A percentile compares a stretch with the other conserved stretches of the same genome.
phyloP scores from a whole-genome alignment of 2,797 vertebrate species.

The Gadopsis bispinosus region DNA sequence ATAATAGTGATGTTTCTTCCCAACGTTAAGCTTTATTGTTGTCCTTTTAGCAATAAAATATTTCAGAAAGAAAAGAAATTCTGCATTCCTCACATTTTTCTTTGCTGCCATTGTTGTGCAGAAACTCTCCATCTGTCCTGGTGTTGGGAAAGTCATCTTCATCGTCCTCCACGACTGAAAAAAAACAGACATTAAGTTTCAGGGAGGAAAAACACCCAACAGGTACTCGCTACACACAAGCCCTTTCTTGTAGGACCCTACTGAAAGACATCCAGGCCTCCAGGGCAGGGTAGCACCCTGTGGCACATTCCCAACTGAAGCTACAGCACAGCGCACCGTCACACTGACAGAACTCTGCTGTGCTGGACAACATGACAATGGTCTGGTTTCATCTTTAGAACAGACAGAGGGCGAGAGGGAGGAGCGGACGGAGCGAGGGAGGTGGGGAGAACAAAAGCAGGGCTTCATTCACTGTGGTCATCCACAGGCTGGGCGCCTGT shows the following conservation, averaged over 20 bases:
- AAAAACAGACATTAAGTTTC: neutral
- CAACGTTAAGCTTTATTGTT: neutral
- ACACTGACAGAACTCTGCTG: conserved; percentile 56
- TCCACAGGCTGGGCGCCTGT: conserved; percentile 33
- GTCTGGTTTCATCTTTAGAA: conserved; percentile 75
- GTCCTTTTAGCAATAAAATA: neutral
- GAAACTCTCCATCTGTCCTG: conserved; percentile 91
- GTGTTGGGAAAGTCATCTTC: conserved; percentile 93
- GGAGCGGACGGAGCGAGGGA: conserved; percentile 37
- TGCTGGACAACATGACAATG: conserved; percentile 74
- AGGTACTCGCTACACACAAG: conserved; percentile 7
- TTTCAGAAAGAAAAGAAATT: neutral
- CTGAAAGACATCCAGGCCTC: neutral
- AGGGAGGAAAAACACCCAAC: conserved; percentile 14
- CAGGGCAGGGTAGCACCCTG: conserved; percentile 23
- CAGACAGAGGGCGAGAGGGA: conserved; percentile 38
- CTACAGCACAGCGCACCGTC: conserved; percentile 38
- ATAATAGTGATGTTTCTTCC: neutral
- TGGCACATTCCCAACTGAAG: conserved; percentile 37
- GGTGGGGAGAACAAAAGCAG: conserved; percentile 72
- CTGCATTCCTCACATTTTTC: conserved; percentile 90
- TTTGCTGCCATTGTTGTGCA: conserved; percentile 91
- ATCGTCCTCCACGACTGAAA: conserved; percentile 94
- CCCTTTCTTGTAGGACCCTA: neutral
- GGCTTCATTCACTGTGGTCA: conserved; percentile 66